Base-by-base conservation (phyloP, 2,888 invertebrate genomes). In the Lepidocyrtoides sp. region DNA sequence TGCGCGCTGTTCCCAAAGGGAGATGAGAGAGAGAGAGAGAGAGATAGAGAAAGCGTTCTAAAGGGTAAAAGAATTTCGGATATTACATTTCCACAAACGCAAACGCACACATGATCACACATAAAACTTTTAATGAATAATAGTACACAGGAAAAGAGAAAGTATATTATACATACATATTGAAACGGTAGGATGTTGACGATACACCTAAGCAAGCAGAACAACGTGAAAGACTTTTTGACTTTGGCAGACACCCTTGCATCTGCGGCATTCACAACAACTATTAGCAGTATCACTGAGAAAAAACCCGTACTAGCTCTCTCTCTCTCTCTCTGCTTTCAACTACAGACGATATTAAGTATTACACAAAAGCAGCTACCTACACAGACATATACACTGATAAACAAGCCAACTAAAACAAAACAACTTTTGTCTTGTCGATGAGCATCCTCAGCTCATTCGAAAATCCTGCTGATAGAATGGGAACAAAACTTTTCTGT, bases 81-180 rank as follows among this genome's bases (percentile, higher is more conserved):
- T 77, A 79, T 79, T 79, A 54, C 77, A 79, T 79, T 54, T 51
- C 77, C 77, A 79, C 29, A 79, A 79, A 79, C 51, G 77, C 29
- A 54, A 79, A 79, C 51, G 51, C 32, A 54, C 17, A 79, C 54
- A 79, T 79, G 26, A 63, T 77, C 77, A 86, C 86, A 87, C 51
- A 77, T 26, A 86, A 60, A 87, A 79, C 48, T 77, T 87, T 77
- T 66, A 87, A 87, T 87, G 66, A 87, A 66, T 63, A 26, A 77
- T 79, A 41, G 41, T 32, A 23, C 72, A 72, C 8, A n/a, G 20
- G 20, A 2, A n/a, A 17, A 69, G 36, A 17, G 69, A 36, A 69
- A 69, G 69, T 36, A 36, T 3, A 10, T 3, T n/a, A n/a, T 48
- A 63, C 26, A 7, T 36, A 36, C 7, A 36, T 36, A 36, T 36